Conservation (phyloP, 2,888 invertebrate species). For the Campoplex capitator region DNA sequence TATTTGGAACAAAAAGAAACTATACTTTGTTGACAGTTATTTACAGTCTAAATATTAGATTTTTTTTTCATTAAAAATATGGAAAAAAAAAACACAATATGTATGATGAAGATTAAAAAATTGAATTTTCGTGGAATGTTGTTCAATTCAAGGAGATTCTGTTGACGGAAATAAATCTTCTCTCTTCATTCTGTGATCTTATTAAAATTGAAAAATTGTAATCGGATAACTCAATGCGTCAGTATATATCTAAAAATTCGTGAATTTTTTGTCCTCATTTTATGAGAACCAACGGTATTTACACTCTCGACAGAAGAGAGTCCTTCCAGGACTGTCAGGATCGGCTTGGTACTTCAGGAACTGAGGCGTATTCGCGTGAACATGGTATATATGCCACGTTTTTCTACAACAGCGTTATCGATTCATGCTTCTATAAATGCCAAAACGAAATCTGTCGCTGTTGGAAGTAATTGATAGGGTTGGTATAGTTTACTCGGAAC, state of each 20-base stretch:
- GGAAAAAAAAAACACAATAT: background rate
- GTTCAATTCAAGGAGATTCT: background rate
- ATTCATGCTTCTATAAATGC: conserved; percentile 42
- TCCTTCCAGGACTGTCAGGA: background rate
- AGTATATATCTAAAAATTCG: background rate
- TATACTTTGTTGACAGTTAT: too few relatives aligned
- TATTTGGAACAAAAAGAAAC: too few relatives aligned
- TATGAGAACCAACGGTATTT: background rate
- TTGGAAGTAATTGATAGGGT: conserved; percentile 41
- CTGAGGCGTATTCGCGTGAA: background rate
- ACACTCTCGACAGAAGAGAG: background rate
- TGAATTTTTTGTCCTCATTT: conserved; percentile 10
- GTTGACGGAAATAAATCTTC: background rate
- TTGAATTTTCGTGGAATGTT: background rate
- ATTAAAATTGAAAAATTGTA: background rate
- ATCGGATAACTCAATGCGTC: background rate
- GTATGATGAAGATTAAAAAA: background rate
- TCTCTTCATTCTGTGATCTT: background rate
- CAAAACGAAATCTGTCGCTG: conserved; percentile 31
- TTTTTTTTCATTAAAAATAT: too few relatives aligned
- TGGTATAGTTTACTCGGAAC: conserved; percentile 1
- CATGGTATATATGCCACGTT: background rate
- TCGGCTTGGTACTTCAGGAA: background rate
- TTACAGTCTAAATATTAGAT: background rate
- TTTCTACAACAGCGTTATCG: conserved; percentile 48